Evolutionary conservation across 2,797 vertebrate species (phyloP).

Genomic region (Myotis myotis): DNA sequence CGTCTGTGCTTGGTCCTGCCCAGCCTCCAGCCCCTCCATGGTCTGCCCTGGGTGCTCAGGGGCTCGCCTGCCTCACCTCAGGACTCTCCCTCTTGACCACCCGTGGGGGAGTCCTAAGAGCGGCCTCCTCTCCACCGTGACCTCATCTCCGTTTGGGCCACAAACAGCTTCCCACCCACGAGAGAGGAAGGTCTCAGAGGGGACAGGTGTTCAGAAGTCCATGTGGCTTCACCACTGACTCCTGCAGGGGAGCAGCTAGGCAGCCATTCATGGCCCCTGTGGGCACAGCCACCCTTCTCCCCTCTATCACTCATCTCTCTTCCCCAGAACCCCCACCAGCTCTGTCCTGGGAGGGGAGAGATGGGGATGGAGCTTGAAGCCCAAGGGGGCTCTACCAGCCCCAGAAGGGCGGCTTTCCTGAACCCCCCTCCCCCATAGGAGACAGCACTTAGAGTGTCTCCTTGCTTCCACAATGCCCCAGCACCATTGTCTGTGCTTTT

Average conservation of each 20-base stretch:
- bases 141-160: too few relatives aligned
- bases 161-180: neutral
- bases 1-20: neutral
- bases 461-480: neutral
- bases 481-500: neutral
- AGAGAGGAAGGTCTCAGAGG: neutral
- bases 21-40: neutral
- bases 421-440: neutral
- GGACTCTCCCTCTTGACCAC: neutral
- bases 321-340: neutral
- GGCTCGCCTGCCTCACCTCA: neutral
- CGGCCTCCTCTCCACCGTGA: too few relatives aligned
- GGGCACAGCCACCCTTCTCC: neutral
- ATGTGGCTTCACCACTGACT: neutral
- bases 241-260: too few relatives aligned
- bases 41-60: neutral
- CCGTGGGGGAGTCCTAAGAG: neutral
- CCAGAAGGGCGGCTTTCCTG: neutral
- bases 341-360: neutral
- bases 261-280: too few relatives aligned
- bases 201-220: neutral
- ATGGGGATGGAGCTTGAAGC: neutral
- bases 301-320: neutral
- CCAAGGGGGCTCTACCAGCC: neutral
- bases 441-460: neutral